Base-by-base conservation (phyloP, 2,888 invertebrate species). In the Stenichneumon culpator region DNA sequence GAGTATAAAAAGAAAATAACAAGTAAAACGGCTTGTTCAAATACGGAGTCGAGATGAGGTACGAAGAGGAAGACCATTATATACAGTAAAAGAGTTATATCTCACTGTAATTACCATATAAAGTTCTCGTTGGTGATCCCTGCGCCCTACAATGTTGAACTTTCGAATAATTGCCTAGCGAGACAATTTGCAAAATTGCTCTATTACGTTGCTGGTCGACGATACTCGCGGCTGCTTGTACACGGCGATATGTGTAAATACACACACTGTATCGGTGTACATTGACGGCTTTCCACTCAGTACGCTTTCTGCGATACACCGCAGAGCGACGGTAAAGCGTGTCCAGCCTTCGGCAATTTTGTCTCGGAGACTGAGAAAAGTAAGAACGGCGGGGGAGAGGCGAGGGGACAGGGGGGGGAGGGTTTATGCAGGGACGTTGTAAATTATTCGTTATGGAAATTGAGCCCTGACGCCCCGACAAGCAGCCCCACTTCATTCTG, bases 151-250 rank as follows among this genome's bases (percentile, higher is more conserved):
- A 83, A 89, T 85, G 86, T 87, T 88, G 11, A 47, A 16, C 22
- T 36, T 14, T 14, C 25, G 47, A 68, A 83, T 90, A 91, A 91
- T 92, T 91, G 89, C 88, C 86, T 79, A 84, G 86, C 86, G 85
- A 79, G 84, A 89, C 88, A 89, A 92, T 92, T 91, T 91, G 87
- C 89, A 89, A 91, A 91, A 91, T 91, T 91, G 90, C 92, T 91
- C 90, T 91, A 91, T 91, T 90, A 91, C 74, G 72, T 70, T 75
- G 68, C 50, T 74, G 75, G 57, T 70, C 67, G 75, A 60, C 67
- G 75, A 67, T 70, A 83, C 63, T 79, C 73, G 50, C 54, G 50
- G 60, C 32, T n/a, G 22, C 50, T 36, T n/a, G 54, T 52, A 32
- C 22, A 19, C n/a, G 22, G 25, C 60, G 47, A 28, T 14, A 47